Evolutionary conservation across 2,888 invertebrate genomes (phyloP).

Genomic region (Meganola albula): DNA sequence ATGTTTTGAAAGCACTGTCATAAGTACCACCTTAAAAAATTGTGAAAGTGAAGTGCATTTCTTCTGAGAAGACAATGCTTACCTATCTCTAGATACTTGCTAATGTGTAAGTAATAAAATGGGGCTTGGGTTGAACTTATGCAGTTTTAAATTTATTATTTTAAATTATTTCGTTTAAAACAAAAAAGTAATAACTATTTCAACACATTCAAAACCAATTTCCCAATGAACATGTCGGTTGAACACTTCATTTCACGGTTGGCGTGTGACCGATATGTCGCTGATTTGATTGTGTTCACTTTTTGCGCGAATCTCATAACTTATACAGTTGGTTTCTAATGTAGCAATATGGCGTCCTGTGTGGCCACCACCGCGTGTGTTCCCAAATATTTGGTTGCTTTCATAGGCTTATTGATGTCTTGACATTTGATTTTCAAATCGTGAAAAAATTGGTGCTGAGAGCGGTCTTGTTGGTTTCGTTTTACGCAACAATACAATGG

Average conservation of each 20-base stretch:
- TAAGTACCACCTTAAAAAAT: too few relatives aligned
- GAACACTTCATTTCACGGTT: conserved; percentile 64
- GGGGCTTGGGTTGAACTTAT: too few relatives aligned
- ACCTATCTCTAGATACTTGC: too few relatives aligned
- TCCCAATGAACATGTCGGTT: conserved; percentile 34
- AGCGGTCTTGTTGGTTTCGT: conserved; percentile 27
- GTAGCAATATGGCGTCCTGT: conserved; percentile 64
- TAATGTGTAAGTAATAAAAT: conserved; percentile 14
- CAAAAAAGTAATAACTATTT: conserved; percentile 24
- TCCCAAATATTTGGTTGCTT: conserved; percentile 66
- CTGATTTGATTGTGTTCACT: conserved; percentile 55
- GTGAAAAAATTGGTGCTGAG: conserved; percentile 55
- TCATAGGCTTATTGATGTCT: conserved; percentile 66
- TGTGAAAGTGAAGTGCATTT: too few relatives aligned
- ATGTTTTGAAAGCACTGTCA: conserved; percentile 29
- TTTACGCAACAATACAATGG: conserved; percentile 47
- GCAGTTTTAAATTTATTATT: too few relatives aligned
- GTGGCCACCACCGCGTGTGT: conserved; percentile 67
- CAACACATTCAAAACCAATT: conserved; percentile 49
- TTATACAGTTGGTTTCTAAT: conserved; percentile 50
- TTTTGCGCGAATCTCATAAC: conserved; percentile 52
- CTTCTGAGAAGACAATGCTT: too few relatives aligned
- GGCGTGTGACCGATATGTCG: conserved; percentile 53
- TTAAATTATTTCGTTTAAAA: too few relatives aligned
- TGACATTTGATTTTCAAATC: conserved; percentile 48